Evolutionary conservation across 2,113 vertebrate genomes (phyloP).

Genomic region (Mystacornis crossleyi): DNA sequence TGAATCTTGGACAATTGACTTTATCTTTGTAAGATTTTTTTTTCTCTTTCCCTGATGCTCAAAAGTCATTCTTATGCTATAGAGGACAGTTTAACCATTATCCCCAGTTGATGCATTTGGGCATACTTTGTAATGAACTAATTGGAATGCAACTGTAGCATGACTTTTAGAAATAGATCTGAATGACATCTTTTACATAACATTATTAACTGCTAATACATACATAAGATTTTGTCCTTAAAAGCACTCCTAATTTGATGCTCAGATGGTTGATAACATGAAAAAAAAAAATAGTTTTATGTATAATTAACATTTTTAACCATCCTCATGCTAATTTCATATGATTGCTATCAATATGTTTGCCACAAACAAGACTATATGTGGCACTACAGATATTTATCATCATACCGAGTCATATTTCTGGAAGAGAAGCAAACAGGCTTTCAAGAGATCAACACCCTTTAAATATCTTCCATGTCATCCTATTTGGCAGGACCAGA

Average conservation of each 20-base stretch:
- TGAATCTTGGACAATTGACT: not conserved
- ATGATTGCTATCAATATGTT: not conserved
- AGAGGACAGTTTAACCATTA: not conserved
- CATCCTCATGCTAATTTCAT: not conserved
- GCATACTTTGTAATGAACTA: not conserved
- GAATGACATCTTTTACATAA: not conserved
- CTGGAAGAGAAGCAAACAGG: not conserved
- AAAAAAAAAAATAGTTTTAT: not conserved
- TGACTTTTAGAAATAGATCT: not conserved
- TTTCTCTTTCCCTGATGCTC: not conserved
- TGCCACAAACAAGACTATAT: not conserved
- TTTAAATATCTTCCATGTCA: not conserved
- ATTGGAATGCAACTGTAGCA: not conserved
- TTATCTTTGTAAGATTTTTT: not conserved
- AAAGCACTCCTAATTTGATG: not conserved
- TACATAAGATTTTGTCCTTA: not conserved
- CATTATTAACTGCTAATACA: not conserved
- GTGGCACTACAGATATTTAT: not conserved
- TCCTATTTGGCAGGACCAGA: not conserved
- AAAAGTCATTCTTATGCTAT: not conserved
- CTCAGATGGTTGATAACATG: not conserved
- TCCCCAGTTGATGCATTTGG: not conserved
- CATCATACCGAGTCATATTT: not conserved
- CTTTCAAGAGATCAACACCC: not conserved
- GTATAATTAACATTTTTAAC: not conserved